These are phyloP conservation scores for Charina bottae DNA, from an alignment of 2,113 vertebrate genomes.

Conservation along the genomic window DNA sequence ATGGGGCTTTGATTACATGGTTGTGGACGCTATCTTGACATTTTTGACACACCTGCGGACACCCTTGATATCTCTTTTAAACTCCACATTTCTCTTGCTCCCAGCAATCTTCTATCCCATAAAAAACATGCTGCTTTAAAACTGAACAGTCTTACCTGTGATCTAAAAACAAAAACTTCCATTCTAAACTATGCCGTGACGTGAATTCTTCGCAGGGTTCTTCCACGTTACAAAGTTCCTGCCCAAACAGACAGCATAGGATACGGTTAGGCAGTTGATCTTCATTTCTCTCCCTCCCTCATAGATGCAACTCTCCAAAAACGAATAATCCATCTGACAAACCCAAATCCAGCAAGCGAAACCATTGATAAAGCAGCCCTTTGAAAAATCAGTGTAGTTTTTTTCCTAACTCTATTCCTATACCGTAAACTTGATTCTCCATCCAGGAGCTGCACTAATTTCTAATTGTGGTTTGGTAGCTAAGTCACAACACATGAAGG, in stretches of 20 bases:
- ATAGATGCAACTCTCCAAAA: neutral
- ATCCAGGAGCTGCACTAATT: neutral
- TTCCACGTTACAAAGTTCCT: slow-evolving; percentile 83
- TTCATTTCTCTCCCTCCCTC: neutral
- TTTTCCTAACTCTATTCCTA: neutral
- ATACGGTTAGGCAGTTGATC: neutral
- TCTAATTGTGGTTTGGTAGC: neutral
- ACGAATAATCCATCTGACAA: slow-evolving; percentile 8
- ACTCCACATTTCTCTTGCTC: neutral
- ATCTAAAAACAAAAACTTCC: slow-evolving; percentile 84
- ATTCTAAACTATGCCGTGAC: slow-evolving; percentile 84
- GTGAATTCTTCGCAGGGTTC: slow-evolving; percentile 82
- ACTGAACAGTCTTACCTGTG: slow-evolving; percentile 78
- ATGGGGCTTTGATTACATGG: no score
- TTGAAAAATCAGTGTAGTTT: neutral
- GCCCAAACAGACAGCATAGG: slow-evolving; percentile 43
- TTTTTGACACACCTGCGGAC: no score
- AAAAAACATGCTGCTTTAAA: neutral
- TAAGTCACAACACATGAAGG: no score
- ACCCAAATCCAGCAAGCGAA: neutral
- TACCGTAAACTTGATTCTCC: neutral
- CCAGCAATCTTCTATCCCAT: neutral
- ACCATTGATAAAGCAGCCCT: neutral
- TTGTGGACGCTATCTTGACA: no score
- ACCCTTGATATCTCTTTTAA: neutral